Evolutionary conservation across 2,113 vertebrate species (phyloP).

Genomic region (Leucopternis melanops): DNA sequence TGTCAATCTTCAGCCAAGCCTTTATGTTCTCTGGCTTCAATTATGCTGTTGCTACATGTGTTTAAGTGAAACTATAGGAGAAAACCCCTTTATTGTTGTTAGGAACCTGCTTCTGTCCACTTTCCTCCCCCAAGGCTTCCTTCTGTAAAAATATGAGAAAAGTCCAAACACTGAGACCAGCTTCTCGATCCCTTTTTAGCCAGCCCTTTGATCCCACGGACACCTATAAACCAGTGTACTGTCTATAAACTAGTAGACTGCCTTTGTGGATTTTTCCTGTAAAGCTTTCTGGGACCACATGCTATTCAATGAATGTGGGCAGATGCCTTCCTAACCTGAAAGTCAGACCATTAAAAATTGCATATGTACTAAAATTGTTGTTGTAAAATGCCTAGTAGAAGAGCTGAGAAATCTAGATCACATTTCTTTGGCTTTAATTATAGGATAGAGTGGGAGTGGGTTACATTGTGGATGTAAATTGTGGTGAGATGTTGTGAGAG

Average conservation of each 20-base stretch:
- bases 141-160: neutral
- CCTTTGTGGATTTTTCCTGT: neutral
- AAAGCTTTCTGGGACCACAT: neutral
- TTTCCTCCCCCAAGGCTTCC: neutral
- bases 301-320: neutral
- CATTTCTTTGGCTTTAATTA: neutral
- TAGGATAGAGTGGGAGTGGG: neutral
- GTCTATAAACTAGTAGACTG: neutral
- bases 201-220: neutral
- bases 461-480: neutral
- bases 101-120: neutral
- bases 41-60: neutral
- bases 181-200: neutral
- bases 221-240: neutral
- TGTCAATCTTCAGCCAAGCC: neutral
- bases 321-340: neutral
- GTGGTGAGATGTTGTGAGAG: neutral
- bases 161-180: neutral
- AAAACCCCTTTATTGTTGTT: neutral
- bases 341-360: neutral
- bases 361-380: neutral
- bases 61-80: neutral
- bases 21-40: neutral
- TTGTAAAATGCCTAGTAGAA: neutral
- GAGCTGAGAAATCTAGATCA: neutral